phyloP scores from a whole-genome alignment of 2,113 vertebrate genomes.

The Trachemys scripta region DNA sequence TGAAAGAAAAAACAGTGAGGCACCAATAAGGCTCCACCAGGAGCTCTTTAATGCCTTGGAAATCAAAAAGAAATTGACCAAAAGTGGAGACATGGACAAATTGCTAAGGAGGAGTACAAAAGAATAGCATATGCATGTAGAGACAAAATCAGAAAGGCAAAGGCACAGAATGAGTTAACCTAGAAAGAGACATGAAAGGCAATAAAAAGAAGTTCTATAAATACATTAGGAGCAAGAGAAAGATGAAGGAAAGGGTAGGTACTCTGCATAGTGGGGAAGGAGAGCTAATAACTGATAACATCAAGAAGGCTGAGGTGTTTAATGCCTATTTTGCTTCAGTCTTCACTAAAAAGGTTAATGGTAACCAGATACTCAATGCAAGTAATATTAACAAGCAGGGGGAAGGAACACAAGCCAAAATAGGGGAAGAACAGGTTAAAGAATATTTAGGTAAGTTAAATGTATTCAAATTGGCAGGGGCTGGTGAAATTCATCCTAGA shows the following conservation, averaged over 20 bases:
- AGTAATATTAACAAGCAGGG: background rate
- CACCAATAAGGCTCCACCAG: background rate
- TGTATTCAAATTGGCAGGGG: background rate
- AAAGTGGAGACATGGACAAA: background rate
- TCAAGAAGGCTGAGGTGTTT: background rate
- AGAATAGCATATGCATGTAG: background rate
- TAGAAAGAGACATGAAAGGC: too few species aligned
- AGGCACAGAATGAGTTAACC: background rate
- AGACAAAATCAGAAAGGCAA: too few species aligned
- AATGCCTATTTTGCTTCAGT: background rate
- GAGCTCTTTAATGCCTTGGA: background rate
- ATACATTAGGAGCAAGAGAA: background rate
- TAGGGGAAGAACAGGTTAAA: background rate
- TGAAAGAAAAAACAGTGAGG: background rate
- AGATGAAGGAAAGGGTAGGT: background rate
- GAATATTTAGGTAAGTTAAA: background rate
- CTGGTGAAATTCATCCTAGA: background rate
- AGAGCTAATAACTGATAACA: background rate
- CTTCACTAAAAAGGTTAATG: background rate
- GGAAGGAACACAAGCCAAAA: background rate
- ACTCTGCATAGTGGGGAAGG: background rate
- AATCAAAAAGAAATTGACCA: background rate
- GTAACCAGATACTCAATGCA: background rate
- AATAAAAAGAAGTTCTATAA: background rate
- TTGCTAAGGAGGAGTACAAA: background rate